phyloP scores from a whole-genome alignment of 2,113 vertebrate species.

The Hystrix cristata region DNA sequence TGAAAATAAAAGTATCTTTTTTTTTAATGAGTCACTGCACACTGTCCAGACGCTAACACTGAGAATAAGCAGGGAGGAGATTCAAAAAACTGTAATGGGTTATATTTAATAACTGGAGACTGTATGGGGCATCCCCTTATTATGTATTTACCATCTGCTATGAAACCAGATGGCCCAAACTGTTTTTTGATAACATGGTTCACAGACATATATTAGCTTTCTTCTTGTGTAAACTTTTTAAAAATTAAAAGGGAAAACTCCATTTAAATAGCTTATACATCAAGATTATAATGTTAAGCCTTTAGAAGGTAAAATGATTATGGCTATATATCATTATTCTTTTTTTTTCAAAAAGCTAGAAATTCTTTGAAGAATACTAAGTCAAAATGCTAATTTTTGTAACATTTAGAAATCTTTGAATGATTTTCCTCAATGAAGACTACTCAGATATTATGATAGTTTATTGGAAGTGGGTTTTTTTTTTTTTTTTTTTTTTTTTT shows the following conservation, averaged over 20 bases:
- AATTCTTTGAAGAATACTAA: background rate
- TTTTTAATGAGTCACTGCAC: conserved; percentile 57
- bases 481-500: too few species aligned
- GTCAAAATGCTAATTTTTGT: background rate
- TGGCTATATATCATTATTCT: background rate
- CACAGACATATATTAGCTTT: conserved; percentile 49
- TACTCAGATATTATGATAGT: background rate
- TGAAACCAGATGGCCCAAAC: conserved; percentile 75
- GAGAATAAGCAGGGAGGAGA: conserved; percentile 68
- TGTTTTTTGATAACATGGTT: conserved; percentile 65
- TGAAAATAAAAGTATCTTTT: conserved; percentile 69
- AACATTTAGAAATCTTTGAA: background rate
- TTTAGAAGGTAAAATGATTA: conserved; percentile 42
- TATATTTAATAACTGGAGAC: conserved; percentile 81
- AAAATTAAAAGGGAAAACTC: background rate
- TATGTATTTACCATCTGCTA: conserved; percentile 84
- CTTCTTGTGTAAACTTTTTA: background rate
- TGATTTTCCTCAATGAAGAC: background rate
- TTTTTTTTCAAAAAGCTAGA: background rate
- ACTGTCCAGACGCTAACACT: conserved; percentile 42
- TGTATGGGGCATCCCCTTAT: conserved; percentile 70
- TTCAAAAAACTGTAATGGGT: conserved; percentile 68
- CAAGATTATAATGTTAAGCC: conserved; percentile 21
- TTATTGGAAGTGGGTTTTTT: background rate
- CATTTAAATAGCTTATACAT: background rate